Evolutionary conservation across 2,113 vertebrate species (phyloP).

Genomic region (Uria lomvia): DNA sequence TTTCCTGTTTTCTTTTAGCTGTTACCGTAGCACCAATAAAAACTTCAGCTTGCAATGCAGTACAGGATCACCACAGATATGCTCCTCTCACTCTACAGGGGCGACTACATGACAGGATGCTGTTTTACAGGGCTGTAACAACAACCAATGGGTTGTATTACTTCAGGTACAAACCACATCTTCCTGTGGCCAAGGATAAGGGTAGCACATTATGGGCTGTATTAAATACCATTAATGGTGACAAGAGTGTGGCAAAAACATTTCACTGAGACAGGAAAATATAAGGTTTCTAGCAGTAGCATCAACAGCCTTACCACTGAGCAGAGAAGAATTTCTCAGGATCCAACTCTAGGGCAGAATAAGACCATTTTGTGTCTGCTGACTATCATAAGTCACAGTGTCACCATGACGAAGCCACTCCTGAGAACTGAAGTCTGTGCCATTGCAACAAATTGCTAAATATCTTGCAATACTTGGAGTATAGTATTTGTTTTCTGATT

Average conservation of each 20-base stretch:
- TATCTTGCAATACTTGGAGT: background rate
- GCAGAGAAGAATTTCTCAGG: background rate
- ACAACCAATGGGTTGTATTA: background rate
- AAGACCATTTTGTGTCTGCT: background rate
- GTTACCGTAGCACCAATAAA: background rate
- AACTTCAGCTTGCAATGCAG: background rate
- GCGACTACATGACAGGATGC: background rate
- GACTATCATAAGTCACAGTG: background rate
- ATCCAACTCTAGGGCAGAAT: background rate
- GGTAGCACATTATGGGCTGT: background rate
- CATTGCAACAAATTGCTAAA: background rate
- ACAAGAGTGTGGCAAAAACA: background rate
- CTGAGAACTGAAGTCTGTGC: background rate
- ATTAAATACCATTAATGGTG: background rate
- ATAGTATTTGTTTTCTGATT: background rate
- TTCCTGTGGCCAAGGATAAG: background rate
- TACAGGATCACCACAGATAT: background rate
- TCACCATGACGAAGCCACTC: background rate
- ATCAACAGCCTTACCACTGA: background rate
- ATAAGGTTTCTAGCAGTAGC: background rate
- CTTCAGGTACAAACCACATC: background rate
- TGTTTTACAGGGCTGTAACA: conserved; percentile 30
- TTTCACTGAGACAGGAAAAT: background rate
- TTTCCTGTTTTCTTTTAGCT: background rate
- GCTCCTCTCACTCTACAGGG: background rate